phyloP scores from a whole-genome alignment of 2,797 vertebrate genomes.

The Cossypha dichroa region DNA sequence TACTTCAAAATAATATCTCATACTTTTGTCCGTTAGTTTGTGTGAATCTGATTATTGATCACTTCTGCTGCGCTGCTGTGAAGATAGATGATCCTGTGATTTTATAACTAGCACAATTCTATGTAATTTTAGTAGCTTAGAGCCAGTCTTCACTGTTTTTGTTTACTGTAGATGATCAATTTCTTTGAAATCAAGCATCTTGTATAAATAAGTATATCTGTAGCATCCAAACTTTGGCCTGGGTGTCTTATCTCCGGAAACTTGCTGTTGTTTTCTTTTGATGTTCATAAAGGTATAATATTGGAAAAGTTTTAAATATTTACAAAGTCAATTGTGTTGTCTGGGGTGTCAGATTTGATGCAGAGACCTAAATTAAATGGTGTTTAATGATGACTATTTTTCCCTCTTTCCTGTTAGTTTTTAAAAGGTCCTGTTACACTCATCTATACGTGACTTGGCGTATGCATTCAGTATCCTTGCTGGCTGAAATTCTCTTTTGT shows the following conservation, averaged over 20 bases:
- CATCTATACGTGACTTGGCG: not conserved
- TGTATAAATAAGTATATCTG: not conserved
- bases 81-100: not conserved
- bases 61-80: fast-evolving
- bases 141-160: not conserved
- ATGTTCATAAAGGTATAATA: not conserved
- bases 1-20: not conserved
- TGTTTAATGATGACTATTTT: not conserved
- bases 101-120: not conserved
- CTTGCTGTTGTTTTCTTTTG: not conserved
- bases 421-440: not conserved
- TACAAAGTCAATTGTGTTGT: not conserved
- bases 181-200: not conserved
- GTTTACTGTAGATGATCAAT: not conserved
- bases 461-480: not conserved
- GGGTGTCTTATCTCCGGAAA: not conserved
- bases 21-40: not conserved
- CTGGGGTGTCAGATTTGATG: not conserved
- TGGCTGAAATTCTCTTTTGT: conserved; percentile 11
- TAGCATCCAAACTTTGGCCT: not conserved
- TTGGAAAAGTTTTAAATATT: not conserved
- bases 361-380: not conserved
- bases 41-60: not conserved
- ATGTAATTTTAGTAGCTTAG: not conserved
- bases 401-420: not conserved